A percentile compares a stretch with the other conserved stretches of the same genome.
Conservation (phyloP, 2,113 vertebrate species). For the Noctilio leporinus region DNA sequence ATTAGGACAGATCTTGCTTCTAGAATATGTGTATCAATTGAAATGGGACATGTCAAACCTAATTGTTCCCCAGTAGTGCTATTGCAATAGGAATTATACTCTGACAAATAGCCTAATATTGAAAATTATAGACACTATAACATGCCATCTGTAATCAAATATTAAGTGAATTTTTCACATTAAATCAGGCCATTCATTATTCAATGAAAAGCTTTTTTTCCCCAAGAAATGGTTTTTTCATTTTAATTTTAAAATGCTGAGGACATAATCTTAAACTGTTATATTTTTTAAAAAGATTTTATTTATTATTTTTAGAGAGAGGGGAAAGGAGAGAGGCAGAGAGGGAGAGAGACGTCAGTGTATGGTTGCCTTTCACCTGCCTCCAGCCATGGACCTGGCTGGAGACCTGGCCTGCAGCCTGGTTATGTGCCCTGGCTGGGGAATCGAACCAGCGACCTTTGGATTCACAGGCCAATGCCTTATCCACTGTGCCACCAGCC, state of each 20-base stretch:
- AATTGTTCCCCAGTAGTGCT: slow-evolving; percentile 5
- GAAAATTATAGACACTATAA: background rate
- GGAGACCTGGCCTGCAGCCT: too few relatives aligned
- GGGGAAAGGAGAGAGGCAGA: too few relatives aligned
- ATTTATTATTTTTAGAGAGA: too few relatives aligned
- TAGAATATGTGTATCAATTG: slow-evolving; percentile 23
- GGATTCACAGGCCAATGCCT: too few relatives aligned
- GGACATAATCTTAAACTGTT: background rate
- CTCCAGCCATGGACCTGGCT: too few relatives aligned
- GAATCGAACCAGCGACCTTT: too few relatives aligned
- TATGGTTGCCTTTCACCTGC: too few relatives aligned
- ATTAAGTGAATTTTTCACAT: background rate
- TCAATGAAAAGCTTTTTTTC: background rate
- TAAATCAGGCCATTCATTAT: background rate
- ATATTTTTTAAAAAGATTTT: too few relatives aligned
- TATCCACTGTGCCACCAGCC: too few relatives aligned
- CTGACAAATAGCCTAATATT: background rate
- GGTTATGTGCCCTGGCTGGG: too few relatives aligned
- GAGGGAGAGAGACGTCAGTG: too few relatives aligned
- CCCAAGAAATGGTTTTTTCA: background rate
- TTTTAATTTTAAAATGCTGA: background rate
- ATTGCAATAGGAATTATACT: background rate
- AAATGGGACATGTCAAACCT: background rate
- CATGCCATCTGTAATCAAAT: background rate
- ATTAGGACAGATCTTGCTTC: slow-evolving; percentile 14